phyloP scores from a whole-genome alignment of 2,113 vertebrate species.

The Actenoides lindsayi region DNA sequence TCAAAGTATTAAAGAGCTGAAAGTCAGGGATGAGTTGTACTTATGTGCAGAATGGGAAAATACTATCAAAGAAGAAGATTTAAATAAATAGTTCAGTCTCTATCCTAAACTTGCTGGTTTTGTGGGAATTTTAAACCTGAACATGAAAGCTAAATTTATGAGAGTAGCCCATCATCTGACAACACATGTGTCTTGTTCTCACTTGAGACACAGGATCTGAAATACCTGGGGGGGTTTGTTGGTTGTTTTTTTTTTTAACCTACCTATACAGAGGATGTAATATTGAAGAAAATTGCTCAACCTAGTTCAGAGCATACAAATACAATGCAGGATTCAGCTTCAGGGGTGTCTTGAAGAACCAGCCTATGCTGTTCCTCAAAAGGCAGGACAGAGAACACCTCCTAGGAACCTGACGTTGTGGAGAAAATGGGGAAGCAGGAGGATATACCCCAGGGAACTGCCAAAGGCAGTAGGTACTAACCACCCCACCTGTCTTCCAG shows the following conservation, averaged over 20 bases:
- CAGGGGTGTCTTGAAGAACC: background rate
- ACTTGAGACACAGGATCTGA: background rate
- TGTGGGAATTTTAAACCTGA: background rate
- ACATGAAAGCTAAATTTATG: background rate
- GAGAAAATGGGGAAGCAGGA: accelerated
- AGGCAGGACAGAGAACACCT: background rate
- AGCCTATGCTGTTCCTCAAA: background rate
- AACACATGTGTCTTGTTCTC: background rate
- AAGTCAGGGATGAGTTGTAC: background rate
- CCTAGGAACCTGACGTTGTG: accelerated
- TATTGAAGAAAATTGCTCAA: background rate
- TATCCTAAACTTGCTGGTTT: background rate
- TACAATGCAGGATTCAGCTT: background rate
- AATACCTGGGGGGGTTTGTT: background rate
- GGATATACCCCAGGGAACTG: background rate
- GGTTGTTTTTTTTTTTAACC: background rate
- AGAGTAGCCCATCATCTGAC: background rate
- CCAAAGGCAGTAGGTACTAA: background rate
- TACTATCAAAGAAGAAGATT: background rate
- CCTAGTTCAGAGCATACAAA: background rate
- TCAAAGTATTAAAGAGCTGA: background rate
- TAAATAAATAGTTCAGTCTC: background rate
- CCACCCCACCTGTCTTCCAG: background rate
- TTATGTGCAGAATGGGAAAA: background rate
- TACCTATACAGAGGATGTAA: background rate